Percentiles rank a stretch among this genome's conserved stretches.
These are phyloP conservation scores for Cyphomyrus plagiostoma DNA, from an alignment of 2,113 vertebrate genomes.

Conservation along the genomic window DNA sequence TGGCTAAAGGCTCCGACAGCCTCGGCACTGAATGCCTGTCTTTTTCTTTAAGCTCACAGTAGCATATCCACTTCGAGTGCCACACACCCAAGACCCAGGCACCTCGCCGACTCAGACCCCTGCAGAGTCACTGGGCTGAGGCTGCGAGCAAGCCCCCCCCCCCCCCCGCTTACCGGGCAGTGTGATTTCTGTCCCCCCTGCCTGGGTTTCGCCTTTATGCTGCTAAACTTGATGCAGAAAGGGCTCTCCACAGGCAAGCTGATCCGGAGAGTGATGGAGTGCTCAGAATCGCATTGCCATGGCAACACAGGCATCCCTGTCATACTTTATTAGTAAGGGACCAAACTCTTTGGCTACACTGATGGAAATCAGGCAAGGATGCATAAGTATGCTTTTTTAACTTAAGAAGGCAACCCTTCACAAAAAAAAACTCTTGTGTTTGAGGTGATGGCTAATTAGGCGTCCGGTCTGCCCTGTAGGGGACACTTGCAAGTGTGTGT, in stretches of 20 bases:
- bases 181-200: background rate
- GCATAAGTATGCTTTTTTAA: background rate
- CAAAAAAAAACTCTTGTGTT: background rate
- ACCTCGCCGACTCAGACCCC: background rate
- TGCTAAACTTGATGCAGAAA: background rate
- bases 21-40: background rate
- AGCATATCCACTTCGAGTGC: background rate
- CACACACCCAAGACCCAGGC: background rate
- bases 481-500: background rate
- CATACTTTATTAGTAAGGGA: conserved; percentile 11
- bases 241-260: background rate
- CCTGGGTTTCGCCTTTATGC: background rate
- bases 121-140: background rate
- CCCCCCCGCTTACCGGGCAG: no score
- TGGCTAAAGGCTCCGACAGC: background rate
- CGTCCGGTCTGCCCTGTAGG: background rate
- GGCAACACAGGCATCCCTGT: conserved; percentile 19
- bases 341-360: background rate
- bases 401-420: background rate
- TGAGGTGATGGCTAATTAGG: background rate
- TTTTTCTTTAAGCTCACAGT: background rate
- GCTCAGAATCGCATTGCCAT: conserved; percentile 5
- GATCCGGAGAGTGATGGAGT: background rate
- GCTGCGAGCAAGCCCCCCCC: background rate
- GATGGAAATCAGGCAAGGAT: background rate